These are phyloP conservation scores for Drosophila quadrilineata DNA, from an alignment of 1,140 invertebrate genomes.

Conservation along the genomic window DNA sequence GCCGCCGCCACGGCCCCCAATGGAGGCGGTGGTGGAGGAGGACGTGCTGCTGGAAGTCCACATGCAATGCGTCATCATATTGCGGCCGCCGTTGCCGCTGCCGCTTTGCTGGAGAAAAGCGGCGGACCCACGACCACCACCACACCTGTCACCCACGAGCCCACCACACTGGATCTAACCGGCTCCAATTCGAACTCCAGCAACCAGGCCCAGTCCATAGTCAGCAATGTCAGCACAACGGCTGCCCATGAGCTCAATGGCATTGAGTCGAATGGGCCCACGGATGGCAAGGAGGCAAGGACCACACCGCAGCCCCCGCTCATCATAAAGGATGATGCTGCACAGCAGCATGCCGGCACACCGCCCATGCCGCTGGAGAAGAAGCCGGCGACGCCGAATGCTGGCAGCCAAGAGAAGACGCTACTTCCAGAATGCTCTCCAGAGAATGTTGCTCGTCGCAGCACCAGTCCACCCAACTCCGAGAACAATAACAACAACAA, in stretches of 20 bases:
- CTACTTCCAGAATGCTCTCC: conserved; percentile 64
- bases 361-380: conserved; percentile 51
- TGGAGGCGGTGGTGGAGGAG: conserved; percentile 55
- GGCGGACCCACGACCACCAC: neutral
- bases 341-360: conserved; percentile 35
- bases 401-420: conserved; percentile 44
- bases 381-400: conserved; percentile 58
- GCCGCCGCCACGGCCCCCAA: conserved; percentile 35
- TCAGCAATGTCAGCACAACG: conserved; percentile 57
- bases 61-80: conserved; percentile 74
- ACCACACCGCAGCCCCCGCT: neutral
- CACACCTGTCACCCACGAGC: conserved; percentile 54
- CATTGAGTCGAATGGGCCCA: conserved; percentile 61
- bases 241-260: conserved; percentile 56
- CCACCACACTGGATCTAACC: conserved; percentile 72
- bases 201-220: conserved; percentile 64
- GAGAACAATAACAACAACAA: conserved; percentile 51
- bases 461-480: conserved; percentile 51
- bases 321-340: conserved; percentile 55
- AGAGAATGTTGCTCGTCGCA: conserved; percentile 50
- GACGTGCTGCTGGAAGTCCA: conserved; percentile 60
- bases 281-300: conserved; percentile 51
- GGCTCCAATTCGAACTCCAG: conserved; percentile 78
- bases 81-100: conserved; percentile 51
- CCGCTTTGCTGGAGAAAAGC: conserved; percentile 55